These are phyloP conservation scores for Scyliorhinus canicula DNA, from an alignment of 2,797 vertebrate species.

Conservation along the genomic window DNA sequence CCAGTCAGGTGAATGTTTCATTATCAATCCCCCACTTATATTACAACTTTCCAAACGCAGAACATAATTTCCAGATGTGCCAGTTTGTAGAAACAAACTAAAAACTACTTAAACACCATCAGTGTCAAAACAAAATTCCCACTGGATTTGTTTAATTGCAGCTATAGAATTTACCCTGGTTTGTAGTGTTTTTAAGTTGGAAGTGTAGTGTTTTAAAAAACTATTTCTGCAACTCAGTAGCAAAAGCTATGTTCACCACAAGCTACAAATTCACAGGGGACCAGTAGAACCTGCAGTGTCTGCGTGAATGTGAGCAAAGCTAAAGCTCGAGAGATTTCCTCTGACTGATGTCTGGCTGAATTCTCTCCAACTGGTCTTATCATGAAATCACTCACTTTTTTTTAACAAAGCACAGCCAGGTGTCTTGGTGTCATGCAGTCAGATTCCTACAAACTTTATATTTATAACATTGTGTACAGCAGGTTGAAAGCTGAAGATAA, in stretches of 20 bases:
- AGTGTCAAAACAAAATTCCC: conserved; percentile 24
- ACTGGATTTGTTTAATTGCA: conserved; percentile 11
- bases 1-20: not conserved
- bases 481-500: not conserved
- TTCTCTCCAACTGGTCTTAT: conserved; percentile 1
- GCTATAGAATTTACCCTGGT: conserved; percentile 22
- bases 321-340: conserved; percentile 22
- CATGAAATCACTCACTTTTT: conserved; percentile 1
- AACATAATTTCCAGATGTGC: conserved; percentile 23
- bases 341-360: conserved; percentile 34
- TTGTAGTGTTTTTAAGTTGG: conserved; percentile 16
- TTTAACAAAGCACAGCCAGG: conserved; percentile 23
- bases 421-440: conserved; percentile 27
- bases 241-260: too few species aligned
- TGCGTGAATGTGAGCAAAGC: not conserved
- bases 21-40: conserved; percentile 25
- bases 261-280: conserved; percentile 26
- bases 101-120: conserved; percentile 25
- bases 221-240: not conserved
- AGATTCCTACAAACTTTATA: conserved; percentile 24
- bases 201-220: not conserved
- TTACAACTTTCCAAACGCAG: not conserved
- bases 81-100: conserved; percentile 21
- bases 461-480: conserved; percentile 7
- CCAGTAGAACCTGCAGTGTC: not conserved